A percentile compares a stretch with the other conserved stretches of the same genome.
Evolutionary conservation across 2,888 invertebrate species (phyloP).

Genomic region (Bimastos eiseni): DNA sequence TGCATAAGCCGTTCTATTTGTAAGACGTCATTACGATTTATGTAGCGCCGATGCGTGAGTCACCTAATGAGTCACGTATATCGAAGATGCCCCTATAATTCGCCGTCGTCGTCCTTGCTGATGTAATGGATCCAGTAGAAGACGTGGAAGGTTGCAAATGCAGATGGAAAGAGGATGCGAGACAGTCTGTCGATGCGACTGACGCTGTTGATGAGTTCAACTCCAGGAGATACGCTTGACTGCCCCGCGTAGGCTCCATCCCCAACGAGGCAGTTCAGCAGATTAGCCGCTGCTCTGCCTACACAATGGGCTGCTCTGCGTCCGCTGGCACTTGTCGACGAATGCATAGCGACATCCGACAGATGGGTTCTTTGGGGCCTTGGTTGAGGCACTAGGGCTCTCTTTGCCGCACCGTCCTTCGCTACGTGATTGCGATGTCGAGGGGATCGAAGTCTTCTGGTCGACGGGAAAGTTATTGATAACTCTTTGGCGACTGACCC

Average conservation of each 20-base stretch:
- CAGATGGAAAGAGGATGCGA: slow-evolving; percentile 77
- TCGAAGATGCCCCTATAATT: neutral
- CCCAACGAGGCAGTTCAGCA: slow-evolving; percentile 15
- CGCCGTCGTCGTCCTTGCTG: neutral
- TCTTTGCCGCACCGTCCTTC: neutral
- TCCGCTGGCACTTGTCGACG: neutral
- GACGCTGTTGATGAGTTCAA: slow-evolving; percentile 70
- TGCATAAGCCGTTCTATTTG: neutral
- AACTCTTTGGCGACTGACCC: neutral
- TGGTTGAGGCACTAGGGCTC: neutral
- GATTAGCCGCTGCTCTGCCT: slow-evolving; percentile 38
- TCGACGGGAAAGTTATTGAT: neutral
- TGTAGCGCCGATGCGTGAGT: neutral
- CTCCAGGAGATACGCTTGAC: slow-evolving; percentile 10
- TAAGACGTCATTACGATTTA: neutral
- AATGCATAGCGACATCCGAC: neutral
- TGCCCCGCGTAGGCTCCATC: slow-evolving; percentile 20
- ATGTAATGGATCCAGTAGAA: slow-evolving; percentile 73
- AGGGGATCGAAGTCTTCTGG: neutral
- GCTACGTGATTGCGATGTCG: neutral
- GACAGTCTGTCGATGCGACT: slow-evolving; percentile 80
- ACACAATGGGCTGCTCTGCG: neutral
- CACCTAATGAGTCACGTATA: neutral
- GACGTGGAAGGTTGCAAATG: slow-evolving; percentile 81
- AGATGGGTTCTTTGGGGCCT: neutral